Conservation (phyloP, 2,113 vertebrate species). For the Peromyscus leucopus region DNA sequence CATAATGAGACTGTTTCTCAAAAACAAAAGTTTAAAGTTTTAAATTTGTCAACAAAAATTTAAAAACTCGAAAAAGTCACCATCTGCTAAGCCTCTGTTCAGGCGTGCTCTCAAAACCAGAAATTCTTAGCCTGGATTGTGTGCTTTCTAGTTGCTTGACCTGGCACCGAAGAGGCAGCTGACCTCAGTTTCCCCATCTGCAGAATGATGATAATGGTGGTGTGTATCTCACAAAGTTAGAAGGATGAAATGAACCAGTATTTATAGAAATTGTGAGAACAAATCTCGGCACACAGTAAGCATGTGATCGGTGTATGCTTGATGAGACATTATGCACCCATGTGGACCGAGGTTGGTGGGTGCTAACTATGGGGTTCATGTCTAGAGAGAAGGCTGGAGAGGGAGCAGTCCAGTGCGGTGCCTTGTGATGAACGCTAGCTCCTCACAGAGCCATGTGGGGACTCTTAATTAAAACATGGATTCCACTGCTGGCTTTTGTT, state of each 20-base stretch:
- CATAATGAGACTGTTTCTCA: neutral
- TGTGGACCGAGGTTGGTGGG: accelerated
- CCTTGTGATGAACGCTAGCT: neutral
- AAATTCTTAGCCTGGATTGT: neutral
- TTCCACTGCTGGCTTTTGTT: neutral
- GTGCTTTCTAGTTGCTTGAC: neutral
- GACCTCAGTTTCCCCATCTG: neutral
- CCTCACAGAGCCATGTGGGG: neutral
- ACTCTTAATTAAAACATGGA: conserved; percentile 22
- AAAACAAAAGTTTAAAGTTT: neutral
- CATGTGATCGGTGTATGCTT: neutral
- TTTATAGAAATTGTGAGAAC: neutral
- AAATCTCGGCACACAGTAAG: neutral
- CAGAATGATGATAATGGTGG: neutral
- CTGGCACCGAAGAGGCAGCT: neutral
- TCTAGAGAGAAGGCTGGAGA: neutral
- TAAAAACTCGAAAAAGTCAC: neutral
- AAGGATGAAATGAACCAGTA: neutral
- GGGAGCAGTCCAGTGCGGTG: neutral
- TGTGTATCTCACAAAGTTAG: neutral
- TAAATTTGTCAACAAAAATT: neutral
- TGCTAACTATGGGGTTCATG: neutral
- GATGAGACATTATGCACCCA: neutral
- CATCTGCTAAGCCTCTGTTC: neutral
- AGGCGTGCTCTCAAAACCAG: neutral